Base-by-base conservation (phyloP, 2,113 vertebrate genomes). In the Bos javanicus region DNA sequence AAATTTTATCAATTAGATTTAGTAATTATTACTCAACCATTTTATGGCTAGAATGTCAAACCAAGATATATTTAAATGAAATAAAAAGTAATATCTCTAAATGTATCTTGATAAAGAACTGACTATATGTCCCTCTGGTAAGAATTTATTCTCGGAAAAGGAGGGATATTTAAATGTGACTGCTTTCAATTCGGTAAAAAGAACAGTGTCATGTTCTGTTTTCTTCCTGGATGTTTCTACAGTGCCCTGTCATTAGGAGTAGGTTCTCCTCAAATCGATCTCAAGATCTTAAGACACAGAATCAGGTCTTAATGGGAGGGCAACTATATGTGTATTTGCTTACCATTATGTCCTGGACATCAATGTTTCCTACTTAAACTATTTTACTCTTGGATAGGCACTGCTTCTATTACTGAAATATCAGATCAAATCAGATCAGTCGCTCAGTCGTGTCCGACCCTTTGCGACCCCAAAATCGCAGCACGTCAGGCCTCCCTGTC, bases 1-100 rank as follows among this genome's bases (percentile, higher is more conserved):
- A 74, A 43, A 74, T 43, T 76, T 76, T 71, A 71, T 71, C n/a
- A 39, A 25, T 74, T 74, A 76, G 23, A 76, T 13, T 43, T 76
- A 76, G 12, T 25, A 43, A 43, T 82, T 86, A 67, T 52, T 87
- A 74, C 12, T 86, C 17, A 88, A 0, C 83, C 25, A 85, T 93
- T 96, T 97, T 43, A n/a, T 94, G 88, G 43, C 23, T 91, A 56
- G 25, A 82, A 57, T 88, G 62, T 23, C 48, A 94, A 95, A 71
- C 3, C 10, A 52, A 90, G 17, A 17, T 71, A 83, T 92, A 48
- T 90, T 97, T 96, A 48, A 90, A 67, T 81, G 4, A 28, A 26
- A 94, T 46, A 54, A 95, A 87, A 97, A 88, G 12, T 64, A 56
- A 39, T 93, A 43, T 60, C 74, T 74, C 9, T 90, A n/a, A 28